phyloP scores from a whole-genome alignment of 2,888 invertebrate genomes.

The Orgyia antiqua region DNA sequence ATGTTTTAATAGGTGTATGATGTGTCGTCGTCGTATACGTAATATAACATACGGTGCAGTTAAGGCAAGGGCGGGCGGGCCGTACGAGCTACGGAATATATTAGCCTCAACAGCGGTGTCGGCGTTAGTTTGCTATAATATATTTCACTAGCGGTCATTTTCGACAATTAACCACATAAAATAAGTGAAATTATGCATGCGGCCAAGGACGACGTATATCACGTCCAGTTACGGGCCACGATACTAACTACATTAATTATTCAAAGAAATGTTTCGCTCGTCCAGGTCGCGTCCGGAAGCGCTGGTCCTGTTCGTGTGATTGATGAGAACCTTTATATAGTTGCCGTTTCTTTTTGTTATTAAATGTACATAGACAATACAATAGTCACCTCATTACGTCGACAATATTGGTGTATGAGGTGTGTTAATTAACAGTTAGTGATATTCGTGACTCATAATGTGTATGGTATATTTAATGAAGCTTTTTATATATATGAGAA shows the following conservation, averaged over 20 bases:
- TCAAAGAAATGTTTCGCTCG: slow-evolving; percentile 77
- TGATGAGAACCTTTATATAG: slow-evolving; percentile 61
- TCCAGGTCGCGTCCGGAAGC: slow-evolving; percentile 69
- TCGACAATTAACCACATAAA: slow-evolving; percentile 79
- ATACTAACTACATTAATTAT: slow-evolving; percentile 76
- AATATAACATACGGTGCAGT: slow-evolving; percentile 38
- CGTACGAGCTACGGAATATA: slow-evolving; percentile 65
- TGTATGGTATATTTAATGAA: too few species aligned
- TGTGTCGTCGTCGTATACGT: too few species aligned
- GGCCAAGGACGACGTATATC: slow-evolving; percentile 77
- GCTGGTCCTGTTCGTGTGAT: slow-evolving; percentile 71
- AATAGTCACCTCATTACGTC: too few species aligned
- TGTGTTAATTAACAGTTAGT: too few species aligned
- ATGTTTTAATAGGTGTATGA: too few species aligned
- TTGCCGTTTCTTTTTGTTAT: background rate
- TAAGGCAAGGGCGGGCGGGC: slow-evolving; percentile 59
- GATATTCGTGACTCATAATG: too few species aligned
- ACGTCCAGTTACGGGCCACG: slow-evolving; percentile 77
- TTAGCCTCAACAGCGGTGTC: slow-evolving; percentile 63
- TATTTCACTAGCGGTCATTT: slow-evolving; percentile 77
- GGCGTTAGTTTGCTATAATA: slow-evolving; percentile 66
- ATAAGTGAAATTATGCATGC: slow-evolving; percentile 79
- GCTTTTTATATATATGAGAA: too few species aligned
- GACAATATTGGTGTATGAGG: too few species aligned
- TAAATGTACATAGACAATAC: too few species aligned